Conservation (phyloP, 1,140 invertebrate genomes). For the Trachymyrmex septentrionalis region DNA sequence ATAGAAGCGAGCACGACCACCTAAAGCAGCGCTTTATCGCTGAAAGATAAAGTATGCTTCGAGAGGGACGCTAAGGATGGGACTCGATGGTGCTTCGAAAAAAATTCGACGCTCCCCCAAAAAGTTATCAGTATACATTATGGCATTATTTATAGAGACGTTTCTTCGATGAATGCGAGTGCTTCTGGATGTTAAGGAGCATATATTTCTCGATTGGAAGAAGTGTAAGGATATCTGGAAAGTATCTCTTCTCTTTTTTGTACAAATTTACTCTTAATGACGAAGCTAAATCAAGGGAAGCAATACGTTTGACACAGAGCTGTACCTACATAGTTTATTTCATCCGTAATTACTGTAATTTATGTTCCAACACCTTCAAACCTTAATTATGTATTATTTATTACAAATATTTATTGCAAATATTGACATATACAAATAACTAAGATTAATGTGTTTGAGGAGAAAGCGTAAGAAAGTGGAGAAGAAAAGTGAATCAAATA, state of each 20-base stretch:
- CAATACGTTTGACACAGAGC: no score
- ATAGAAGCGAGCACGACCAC: slow-evolving; percentile 50
- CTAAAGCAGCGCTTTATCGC: slow-evolving; percentile 71
- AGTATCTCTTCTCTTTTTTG: neutral
- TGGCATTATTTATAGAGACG: slow-evolving; percentile 40
- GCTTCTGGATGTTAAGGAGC: neutral
- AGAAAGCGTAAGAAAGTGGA: slow-evolving; percentile 12
- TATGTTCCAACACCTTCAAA: neutral
- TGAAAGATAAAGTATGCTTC: slow-evolving; percentile 65
- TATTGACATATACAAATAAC: neutral
- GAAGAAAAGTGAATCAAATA: slow-evolving; percentile 34
- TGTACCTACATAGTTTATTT: neutral
- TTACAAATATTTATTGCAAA: neutral
- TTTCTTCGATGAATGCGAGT: neutral
- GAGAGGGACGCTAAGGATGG: slow-evolving; percentile 16
- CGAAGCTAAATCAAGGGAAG: neutral
- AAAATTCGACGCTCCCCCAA: slow-evolving; percentile 33
- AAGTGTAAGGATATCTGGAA: neutral
- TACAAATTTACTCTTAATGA: neutral
- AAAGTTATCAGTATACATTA: slow-evolving; percentile 46
- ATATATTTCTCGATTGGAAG: neutral
- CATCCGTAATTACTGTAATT: neutral
- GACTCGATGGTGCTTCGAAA: slow-evolving; percentile 35
- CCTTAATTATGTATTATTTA: neutral
- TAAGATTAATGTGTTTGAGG: neutral